Conservation (phyloP, 2,113 vertebrate genomes). For the Brachyhypopomus gauderio region DNA sequence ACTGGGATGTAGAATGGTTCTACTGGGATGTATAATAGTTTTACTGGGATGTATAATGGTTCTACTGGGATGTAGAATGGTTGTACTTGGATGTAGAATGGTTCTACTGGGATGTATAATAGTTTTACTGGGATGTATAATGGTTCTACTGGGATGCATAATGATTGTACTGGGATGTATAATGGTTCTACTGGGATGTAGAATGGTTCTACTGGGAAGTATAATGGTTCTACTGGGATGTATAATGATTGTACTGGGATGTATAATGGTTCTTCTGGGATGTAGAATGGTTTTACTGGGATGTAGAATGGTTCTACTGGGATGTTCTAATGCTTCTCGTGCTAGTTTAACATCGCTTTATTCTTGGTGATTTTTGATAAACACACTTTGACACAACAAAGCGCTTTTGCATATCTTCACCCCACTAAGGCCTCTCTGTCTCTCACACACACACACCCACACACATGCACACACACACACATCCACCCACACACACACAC, state of each 20-base stretch:
- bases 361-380: constrained; percentile 26
- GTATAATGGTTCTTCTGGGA: too few relatives aligned
- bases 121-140: too few relatives aligned
- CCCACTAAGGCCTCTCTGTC: constrained; percentile 24
- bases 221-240: too few relatives aligned
- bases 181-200: neutral
- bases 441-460: constrained; percentile 13
- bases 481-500: neutral
- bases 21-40: neutral
- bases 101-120: neutral
- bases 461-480: neutral
- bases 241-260: neutral
- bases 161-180: neutral
- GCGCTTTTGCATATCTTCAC: constrained; percentile 31
- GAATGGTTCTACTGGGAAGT: neutral
- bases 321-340: neutral
- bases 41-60: too few relatives aligned
- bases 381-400: constrained; percentile 28
- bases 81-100: neutral
- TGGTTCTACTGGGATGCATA: too few relatives aligned
- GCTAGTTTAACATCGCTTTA: neutral
- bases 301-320: neutral
- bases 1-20: neutral
- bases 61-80: too few relatives aligned
- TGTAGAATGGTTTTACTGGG: neutral